Evolutionary conservation across 2,888 invertebrate genomes (phyloP), one percentile per base, ranked within the genome.

Genomic region (Torymus texanus): DNA sequence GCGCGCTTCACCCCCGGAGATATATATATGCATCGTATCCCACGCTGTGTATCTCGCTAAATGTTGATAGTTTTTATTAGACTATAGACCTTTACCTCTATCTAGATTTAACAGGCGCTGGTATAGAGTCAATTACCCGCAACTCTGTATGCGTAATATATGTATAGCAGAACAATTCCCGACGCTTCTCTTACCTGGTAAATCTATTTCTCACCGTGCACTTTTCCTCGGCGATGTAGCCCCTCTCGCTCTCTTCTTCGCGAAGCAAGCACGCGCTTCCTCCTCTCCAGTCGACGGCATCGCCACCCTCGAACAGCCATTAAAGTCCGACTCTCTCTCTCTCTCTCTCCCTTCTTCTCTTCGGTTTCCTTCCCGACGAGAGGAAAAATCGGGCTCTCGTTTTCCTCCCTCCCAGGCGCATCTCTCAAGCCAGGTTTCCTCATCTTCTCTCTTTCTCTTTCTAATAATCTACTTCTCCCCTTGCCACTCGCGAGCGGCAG

Each of bases 381-480:
- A 82, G 80, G 77, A 78, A 66, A 73, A 81, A 77, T 83, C 82
- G 81, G 78, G 29, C 41, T 63, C 65, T 65, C 41, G 55, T 80
- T 65, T 62, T 62, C 41, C 41, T 41, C 41, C 65, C 73, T 29
- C 63, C 3, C 55, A 53, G 75, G 61, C 61, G 50, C 53, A 53
- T 74, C 58, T 63, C 18, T n/a, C 75, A 41, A 41, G 41, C 8
- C 41, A 41, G 41, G 41, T 70, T 70, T 74, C 58, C 55, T 68
- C 51, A 61, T 53, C 59, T 59, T 53, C 77, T 66, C 78, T 63
- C 70, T 74, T 73, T 58, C 58, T 55, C 59, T 71, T 75, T 79
- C 81, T 82, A 83, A 84, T 85, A 84, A 84, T 84, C 81, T 82
- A 83, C 82, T 77, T 68, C 82, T 74, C 75, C 74, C 63, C 59